Base-by-base conservation (phyloP, 37 sponge, comb jelly and placozoan genomes). In the Spongia lamella region DNA sequence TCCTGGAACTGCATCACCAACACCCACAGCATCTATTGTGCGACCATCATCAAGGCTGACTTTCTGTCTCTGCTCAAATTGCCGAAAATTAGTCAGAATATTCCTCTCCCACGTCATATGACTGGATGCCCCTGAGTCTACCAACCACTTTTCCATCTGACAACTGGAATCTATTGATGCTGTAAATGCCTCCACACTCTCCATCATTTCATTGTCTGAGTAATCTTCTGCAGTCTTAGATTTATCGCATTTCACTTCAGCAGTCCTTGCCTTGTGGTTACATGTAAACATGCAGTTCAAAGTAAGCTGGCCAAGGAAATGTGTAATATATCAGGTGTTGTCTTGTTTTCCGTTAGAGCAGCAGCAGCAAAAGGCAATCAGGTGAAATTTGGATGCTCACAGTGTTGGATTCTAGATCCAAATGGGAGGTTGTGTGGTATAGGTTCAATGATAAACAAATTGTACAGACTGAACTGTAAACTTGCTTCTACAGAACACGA, bases 81-180 rank as follows among this genome's bases (percentile, higher is more conserved):
- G 72, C 3, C 34, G 69, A 34, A 77, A 84, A 32, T 83, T 39
- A 15, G 36, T 40, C 38, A 77, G 57, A 1, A 76, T 43, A 11
- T 76, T 64, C 27, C 26, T 68, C 17, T 77, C 9, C 1, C 36
- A 24, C 7, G 72, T 84, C 84, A 84, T 84, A 66, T 84, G 72
- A 68, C 84, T 84, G 1, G 83, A 73, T 55, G 81, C 72, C 13
- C 81, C 63, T 30, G 84, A 83, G 35, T 84, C 84, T 14, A 84
- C 78, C 64, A 84, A n/a, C 78, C 84, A 84, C 25, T 61, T 37
- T 0, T 26, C 33, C 2, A 17, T 59, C 30, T 53, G 43, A 53
- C 2, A 17, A 33, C 26, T n/a, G n/a, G n/a, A 21, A 1, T 39
- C 30, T 7, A 17, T 33, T 34, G 81, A 68, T 2, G 37, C 73